phyloP scores from a whole-genome alignment of 2,113 vertebrate genomes.

The Dicaeum eximium region DNA sequence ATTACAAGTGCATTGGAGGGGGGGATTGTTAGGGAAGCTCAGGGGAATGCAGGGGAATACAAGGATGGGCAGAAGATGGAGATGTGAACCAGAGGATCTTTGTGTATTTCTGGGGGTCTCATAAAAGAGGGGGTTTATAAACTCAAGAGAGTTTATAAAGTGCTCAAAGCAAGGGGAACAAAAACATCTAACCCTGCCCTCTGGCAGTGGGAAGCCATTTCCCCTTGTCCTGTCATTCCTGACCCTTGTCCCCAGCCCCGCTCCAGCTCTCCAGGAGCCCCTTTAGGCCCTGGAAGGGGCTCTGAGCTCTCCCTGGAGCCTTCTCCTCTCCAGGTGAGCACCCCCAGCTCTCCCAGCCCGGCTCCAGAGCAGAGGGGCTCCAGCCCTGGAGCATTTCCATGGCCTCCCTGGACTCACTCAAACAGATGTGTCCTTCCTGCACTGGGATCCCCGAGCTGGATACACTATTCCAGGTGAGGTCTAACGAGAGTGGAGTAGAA shows the following conservation, averaged over 20 bases:
- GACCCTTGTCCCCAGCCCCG: fast-evolving
- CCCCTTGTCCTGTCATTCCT: fast-evolving
- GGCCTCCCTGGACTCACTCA: not conserved
- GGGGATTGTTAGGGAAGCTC: not conserved
- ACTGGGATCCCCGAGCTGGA: not conserved
- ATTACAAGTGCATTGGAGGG: not conserved
- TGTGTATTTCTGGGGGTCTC: not conserved
- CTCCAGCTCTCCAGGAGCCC: not conserved
- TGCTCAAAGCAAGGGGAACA: not conserved
- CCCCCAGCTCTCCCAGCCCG: not conserved
- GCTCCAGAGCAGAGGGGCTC: not conserved
- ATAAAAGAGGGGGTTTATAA: not conserved
- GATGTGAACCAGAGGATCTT: not conserved
- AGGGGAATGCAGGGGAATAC: not conserved
- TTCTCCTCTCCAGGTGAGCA: not conserved
- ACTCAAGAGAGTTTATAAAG: not conserved
- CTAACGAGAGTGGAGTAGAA: fast-evolving
- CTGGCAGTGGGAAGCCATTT: not conserved
- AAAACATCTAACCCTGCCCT: not conserved
- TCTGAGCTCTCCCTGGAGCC: fast-evolving
- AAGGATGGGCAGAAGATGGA: not conserved
- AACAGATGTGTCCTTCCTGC: not conserved
- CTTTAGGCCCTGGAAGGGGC: fast-evolving
- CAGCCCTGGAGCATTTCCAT: fast-evolving
- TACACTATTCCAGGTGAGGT: not conserved